A percentile compares a stretch with the other conserved stretches of the same genome.
Evolutionary conservation across 2,113 vertebrate species (phyloP).

Genomic region (Hyaena hyaena): DNA sequence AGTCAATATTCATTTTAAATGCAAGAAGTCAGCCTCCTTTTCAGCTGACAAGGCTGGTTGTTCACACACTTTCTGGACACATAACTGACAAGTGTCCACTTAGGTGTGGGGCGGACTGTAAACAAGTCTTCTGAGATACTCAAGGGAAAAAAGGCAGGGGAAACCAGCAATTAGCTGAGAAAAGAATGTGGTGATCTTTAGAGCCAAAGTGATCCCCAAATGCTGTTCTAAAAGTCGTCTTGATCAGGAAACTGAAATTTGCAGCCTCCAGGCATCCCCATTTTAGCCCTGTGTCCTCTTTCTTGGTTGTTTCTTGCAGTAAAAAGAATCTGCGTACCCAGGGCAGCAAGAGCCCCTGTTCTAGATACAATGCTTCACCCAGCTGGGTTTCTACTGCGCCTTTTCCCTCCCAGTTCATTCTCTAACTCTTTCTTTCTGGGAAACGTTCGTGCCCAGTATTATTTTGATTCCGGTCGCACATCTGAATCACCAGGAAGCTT

Average conservation of each 20-base stretch:
- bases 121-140: constrained; percentile 80
- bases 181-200: constrained; percentile 80
- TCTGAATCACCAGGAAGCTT: background rate
- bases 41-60: constrained; percentile 85
- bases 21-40: constrained; percentile 84
- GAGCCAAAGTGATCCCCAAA: constrained; percentile 71
- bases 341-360: background rate
- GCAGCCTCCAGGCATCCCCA: constrained; percentile 37
- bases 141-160: constrained; percentile 74
- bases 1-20: constrained; percentile 89
- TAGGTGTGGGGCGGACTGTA: constrained; percentile 71
- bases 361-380: background rate
- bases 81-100: constrained; percentile 85
- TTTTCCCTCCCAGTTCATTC: too few species aligned
- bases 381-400: background rate
- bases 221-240: constrained; percentile 65
- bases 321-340: background rate
- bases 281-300: constrained; percentile 31
- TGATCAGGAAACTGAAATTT: constrained; percentile 73
- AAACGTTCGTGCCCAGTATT: background rate
- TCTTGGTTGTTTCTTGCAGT: constrained; percentile 55
- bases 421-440: background rate
- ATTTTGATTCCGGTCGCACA: background rate
- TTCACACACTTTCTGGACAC: constrained; percentile 78
- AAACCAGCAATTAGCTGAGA: constrained; percentile 78